phyloP scores from a whole-genome alignment of 2,797 vertebrate species.

The Danio albolineatus region DNA sequence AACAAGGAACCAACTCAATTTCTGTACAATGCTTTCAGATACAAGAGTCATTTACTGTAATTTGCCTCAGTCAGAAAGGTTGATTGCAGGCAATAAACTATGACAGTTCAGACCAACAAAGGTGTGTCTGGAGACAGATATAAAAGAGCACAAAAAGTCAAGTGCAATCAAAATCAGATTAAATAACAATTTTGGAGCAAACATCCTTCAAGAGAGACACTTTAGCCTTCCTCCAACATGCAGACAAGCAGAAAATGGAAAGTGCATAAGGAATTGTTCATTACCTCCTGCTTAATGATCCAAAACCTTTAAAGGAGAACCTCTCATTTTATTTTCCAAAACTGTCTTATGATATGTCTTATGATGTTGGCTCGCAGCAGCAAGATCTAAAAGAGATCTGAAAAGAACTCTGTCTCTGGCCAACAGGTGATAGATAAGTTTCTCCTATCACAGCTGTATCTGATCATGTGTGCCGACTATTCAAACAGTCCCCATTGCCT shows the following conservation, averaged over 20 bases:
- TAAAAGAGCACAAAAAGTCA: background rate
- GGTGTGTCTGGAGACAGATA: conserved; percentile 43
- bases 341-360: too few species aligned
- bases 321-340: background rate
- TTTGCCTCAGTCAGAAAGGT: background rate
- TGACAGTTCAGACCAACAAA: conserved; percentile 11
- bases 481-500: conserved; percentile 46
- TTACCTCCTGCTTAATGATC: conserved; percentile 1
- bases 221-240: background rate
- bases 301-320: background rate
- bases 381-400: background rate
- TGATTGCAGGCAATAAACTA: background rate
- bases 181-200: background rate
- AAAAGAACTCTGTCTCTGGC: conserved; percentile 9
- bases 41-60: background rate
- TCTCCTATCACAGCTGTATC: conserved; percentile 43
- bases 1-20: background rate
- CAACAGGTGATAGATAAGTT: conserved; percentile 44
- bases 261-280: background rate
- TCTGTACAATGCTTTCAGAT: background rate
- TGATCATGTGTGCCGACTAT: conserved; percentile 21
- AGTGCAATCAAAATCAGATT: background rate
- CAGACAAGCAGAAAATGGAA: background rate
- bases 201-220: background rate
- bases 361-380: background rate